A percentile compares a stretch with the other conserved stretches of the same genome.
These are phyloP conservation scores for Clarias laeviceps DNA, from an alignment of 2,797 vertebrate species.

Conservation along the genomic window DNA sequence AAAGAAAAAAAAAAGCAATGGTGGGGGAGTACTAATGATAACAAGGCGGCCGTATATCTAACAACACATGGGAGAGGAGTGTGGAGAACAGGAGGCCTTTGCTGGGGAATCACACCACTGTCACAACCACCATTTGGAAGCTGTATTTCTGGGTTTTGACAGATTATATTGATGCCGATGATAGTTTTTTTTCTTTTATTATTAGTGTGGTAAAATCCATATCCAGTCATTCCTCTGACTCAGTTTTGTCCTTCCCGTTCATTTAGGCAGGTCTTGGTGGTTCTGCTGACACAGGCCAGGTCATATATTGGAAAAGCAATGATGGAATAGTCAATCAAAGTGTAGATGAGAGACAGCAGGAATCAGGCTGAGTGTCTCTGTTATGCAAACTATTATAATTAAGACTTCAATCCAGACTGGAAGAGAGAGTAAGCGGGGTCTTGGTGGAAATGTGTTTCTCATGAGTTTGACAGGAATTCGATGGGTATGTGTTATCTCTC, in stretches of 20 bases:
- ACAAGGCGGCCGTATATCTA: slow-evolving; percentile 49
- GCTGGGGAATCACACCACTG: slow-evolving; percentile 8
- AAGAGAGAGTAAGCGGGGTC: slow-evolving; percentile 29
- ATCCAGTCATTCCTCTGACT: slow-evolving; percentile 34
- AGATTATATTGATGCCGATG: background rate
- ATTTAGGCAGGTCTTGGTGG: slow-evolving; percentile 31
- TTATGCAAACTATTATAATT: slow-evolving; percentile 49
- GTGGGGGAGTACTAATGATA: slow-evolving; percentile 53
- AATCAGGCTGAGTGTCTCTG: slow-evolving; percentile 53
- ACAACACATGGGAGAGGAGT: slow-evolving; percentile 34
- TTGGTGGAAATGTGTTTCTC: slow-evolving; percentile 53
- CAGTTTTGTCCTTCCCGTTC: slow-evolving; percentile 15
- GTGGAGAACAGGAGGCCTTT: slow-evolving; percentile 6
- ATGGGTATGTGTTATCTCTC: slow-evolving; percentile 57
- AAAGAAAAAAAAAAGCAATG: slow-evolving; percentile 50
- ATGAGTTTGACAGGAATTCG: slow-evolving; percentile 56
- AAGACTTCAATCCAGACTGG: slow-evolving; percentile 45
- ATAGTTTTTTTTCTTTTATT: background rate
- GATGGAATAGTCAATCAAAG: slow-evolving; percentile 43
- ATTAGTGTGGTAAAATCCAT: slow-evolving; percentile 9
- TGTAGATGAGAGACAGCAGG: slow-evolving; percentile 41
- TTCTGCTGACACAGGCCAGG: slow-evolving; percentile 40
- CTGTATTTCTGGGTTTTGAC: slow-evolving; percentile 4
- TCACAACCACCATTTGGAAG: slow-evolving; percentile 17
- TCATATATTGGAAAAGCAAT: slow-evolving; percentile 50